These are phyloP conservation scores for Eulemur mongoz DNA, from an alignment of 2,797 vertebrate species.

Conservation along the genomic window DNA sequence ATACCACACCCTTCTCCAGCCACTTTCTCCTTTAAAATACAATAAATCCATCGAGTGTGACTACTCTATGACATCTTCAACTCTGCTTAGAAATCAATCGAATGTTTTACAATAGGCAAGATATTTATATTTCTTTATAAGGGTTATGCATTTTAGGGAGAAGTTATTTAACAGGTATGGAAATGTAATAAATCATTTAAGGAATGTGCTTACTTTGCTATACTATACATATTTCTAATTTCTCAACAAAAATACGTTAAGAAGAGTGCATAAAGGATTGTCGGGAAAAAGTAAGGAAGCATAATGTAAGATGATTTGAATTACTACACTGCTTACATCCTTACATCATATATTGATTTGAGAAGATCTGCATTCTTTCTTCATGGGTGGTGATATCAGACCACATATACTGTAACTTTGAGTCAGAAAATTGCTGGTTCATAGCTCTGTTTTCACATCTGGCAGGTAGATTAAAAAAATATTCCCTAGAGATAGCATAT, in stretches of 20 bases:
- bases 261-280: not conserved
- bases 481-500: conserved; percentile 59
- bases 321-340: not conserved
- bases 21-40: not conserved
- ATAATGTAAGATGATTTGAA: not conserved
- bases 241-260: not conserved
- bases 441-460: conserved; percentile 54
- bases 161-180: not conserved
- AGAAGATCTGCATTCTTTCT: not conserved
- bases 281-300: not conserved
- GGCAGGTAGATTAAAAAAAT: not conserved
- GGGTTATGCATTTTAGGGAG: not conserved
- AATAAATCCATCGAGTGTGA: not conserved
- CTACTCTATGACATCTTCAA: not conserved
- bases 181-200: not conserved
- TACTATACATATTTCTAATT: not conserved
- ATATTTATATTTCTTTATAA: not conserved
- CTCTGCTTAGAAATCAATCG: not conserved
- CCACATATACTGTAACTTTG: not conserved
- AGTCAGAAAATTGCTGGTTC: not conserved
- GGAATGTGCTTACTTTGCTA: not conserved
- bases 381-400: not conserved
- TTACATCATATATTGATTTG: not conserved
- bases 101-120: not conserved
- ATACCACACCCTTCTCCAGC: not conserved